These are phyloP conservation scores for Phocoena sinus DNA, from an alignment of 2,113 vertebrate species.

Conservation along the genomic window DNA sequence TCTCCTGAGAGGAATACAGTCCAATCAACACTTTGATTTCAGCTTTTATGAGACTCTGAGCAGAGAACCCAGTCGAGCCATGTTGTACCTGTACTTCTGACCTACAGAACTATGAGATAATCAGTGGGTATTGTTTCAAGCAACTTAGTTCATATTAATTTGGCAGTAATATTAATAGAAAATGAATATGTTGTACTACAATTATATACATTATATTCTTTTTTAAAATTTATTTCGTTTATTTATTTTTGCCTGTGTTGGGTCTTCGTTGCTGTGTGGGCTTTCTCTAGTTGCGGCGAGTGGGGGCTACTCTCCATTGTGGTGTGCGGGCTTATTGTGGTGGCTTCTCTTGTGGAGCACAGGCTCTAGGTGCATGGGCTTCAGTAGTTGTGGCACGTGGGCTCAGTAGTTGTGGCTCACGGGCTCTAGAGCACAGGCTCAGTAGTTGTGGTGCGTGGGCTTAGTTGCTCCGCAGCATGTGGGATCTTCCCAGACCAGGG, in stretches of 20 bases:
- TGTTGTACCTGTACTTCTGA: background rate
- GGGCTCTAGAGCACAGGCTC: no score
- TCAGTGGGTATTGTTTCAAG: background rate
- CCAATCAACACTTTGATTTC: background rate
- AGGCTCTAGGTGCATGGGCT: fast-evolving
- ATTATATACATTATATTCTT: background rate
- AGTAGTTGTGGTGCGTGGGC: no score
- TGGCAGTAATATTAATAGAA: background rate
- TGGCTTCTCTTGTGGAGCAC: no score
- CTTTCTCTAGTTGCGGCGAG: no score
- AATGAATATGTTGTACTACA: background rate
- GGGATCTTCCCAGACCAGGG: background rate
- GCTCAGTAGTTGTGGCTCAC: no score
- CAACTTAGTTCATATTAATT: background rate
- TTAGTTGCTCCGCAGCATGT: no score
- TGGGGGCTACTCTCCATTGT: no score
- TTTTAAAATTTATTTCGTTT: no score
- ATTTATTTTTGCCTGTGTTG: no score
- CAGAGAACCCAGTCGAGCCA: background rate
- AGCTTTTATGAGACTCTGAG: background rate
- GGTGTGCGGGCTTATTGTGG: no score
- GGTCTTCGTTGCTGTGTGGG: fast-evolving
- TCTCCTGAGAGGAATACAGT: background rate
- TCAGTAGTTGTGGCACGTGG: no score
- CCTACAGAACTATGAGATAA: background rate